phyloP scores from a whole-genome alignment of 2,113 vertebrate species.

The Gymnogyps californianus region DNA sequence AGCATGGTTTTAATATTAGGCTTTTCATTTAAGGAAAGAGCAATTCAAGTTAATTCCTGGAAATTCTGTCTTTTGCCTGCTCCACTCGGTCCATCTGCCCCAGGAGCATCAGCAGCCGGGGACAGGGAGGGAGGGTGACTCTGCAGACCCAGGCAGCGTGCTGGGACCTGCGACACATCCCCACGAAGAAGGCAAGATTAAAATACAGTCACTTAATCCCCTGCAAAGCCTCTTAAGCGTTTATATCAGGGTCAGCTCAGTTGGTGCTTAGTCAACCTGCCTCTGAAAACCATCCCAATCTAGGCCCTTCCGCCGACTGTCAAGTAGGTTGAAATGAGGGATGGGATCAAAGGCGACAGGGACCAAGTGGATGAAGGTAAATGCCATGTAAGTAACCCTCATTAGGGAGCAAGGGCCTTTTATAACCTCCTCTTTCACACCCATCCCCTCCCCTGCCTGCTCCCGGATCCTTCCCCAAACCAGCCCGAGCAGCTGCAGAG shows the following conservation, averaged over 20 bases:
- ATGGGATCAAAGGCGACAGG: neutral
- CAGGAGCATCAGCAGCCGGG: neutral
- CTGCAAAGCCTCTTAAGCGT: constrained; percentile 75
- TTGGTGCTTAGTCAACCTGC: constrained; percentile 44
- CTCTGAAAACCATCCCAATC: constrained; percentile 58
- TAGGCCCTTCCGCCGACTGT: constrained; percentile 19
- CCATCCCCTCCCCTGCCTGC: neutral
- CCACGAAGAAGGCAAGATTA: constrained; percentile 59
- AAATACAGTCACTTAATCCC: constrained; percentile 72
- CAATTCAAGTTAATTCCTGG: constrained; percentile 2
- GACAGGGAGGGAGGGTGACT: neutral
- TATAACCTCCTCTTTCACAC: neutral
- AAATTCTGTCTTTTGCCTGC: neutral
- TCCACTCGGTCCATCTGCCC: neutral
- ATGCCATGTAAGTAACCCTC: neutral
- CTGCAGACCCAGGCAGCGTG: neutral
- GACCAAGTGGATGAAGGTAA: neutral
- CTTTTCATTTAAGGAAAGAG: constrained; percentile 27
- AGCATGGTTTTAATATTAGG: neutral
- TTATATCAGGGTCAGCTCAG: constrained; percentile 70
- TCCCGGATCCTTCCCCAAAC: neutral
- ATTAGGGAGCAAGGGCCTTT: neutral
- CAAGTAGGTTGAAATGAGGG: constrained; percentile 21
- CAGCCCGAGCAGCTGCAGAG: neutral
- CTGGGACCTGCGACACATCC: neutral